These are phyloP conservation scores for Dasypolia templi DNA, from an alignment of 2,888 invertebrate species.

Conservation along the genomic window DNA sequence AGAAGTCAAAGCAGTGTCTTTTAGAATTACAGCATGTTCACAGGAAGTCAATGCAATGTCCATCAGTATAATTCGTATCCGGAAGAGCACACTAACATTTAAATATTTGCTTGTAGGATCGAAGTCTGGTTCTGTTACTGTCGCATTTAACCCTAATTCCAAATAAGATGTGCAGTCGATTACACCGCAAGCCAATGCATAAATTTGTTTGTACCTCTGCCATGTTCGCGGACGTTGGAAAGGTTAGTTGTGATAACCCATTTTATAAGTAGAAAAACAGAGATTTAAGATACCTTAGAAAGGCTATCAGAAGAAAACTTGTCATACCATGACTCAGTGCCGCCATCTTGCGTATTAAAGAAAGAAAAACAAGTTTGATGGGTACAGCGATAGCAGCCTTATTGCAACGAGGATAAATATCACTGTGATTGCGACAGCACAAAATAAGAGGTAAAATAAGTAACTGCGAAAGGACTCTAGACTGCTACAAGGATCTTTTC, in stretches of 20 bases:
- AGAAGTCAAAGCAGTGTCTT: neutral
- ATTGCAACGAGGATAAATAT: neutral
- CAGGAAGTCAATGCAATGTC: neutral
- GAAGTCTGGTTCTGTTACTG: constrained; percentile 2
- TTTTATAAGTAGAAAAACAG: neutral
- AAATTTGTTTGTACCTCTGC: constrained; percentile 75
- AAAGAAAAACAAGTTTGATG: neutral
- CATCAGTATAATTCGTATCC: neutral
- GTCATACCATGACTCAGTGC: neutral
- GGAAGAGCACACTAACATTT: neutral
- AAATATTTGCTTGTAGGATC: constrained; percentile 14
- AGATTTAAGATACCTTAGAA: neutral
- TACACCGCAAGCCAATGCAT: constrained; percentile 70
- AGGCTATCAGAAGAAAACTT: neutral
- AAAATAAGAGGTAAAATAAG: neutral
- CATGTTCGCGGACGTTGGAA: constrained; percentile 67
- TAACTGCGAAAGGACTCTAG: neutral
- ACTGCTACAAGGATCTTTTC: neutral
- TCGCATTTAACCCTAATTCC: constrained; percentile 28
- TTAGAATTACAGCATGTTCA: neutral
- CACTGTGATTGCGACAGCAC: neutral
- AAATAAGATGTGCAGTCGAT: constrained; percentile 59
- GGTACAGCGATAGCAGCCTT: neutral
- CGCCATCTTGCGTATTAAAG: neutral
- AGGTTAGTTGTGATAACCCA: constrained; percentile 65